phyloP scores from a whole-genome alignment of 2,888 invertebrate genomes.

The Scelioninae gen. 1 region DNA sequence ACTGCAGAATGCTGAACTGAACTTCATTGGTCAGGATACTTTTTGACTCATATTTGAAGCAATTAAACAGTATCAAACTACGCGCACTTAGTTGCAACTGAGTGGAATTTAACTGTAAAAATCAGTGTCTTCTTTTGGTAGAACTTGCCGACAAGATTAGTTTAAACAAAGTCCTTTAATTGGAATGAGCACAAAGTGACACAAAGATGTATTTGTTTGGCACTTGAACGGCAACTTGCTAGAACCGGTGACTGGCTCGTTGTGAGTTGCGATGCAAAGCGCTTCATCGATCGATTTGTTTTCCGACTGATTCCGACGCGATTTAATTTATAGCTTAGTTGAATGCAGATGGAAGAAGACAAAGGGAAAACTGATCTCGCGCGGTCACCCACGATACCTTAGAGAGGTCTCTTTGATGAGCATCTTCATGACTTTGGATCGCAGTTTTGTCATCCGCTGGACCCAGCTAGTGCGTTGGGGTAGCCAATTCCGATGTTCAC shows the following conservation, averaged over 20 bases:
- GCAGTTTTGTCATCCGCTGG: slow-evolving; percentile 70
- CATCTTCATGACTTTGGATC: slow-evolving; percentile 77
- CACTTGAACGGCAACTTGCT: slow-evolving; percentile 42
- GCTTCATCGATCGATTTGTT: slow-evolving; percentile 6
- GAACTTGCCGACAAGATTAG: too few relatives aligned
- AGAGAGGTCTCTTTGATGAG: slow-evolving; percentile 83
- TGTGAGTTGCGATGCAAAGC: slow-evolving; percentile 12
- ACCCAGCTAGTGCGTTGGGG: slow-evolving; percentile 70
- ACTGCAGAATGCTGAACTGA: too few relatives aligned
- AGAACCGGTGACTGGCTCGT: neutral
- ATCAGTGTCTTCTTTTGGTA: too few relatives aligned
- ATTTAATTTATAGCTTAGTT: too few relatives aligned
- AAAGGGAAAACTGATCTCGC: slow-evolving; percentile 12
- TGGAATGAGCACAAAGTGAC: too few relatives aligned
- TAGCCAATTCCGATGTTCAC: slow-evolving; percentile 71
- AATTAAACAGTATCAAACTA: too few relatives aligned
- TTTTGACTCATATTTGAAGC: too few relatives aligned
- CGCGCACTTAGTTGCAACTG: too few relatives aligned
- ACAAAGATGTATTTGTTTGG: slow-evolving; percentile 30
- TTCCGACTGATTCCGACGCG: too few relatives aligned
- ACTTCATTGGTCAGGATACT: too few relatives aligned
- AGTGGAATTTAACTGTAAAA: too few relatives aligned
- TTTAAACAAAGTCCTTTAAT: slow-evolving; percentile 20
- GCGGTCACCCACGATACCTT: slow-evolving; percentile 75
- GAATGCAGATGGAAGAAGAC: too few relatives aligned